Conservation (phyloP, 2,888 invertebrate genomes). For the Nymphalis urticae region DNA sequence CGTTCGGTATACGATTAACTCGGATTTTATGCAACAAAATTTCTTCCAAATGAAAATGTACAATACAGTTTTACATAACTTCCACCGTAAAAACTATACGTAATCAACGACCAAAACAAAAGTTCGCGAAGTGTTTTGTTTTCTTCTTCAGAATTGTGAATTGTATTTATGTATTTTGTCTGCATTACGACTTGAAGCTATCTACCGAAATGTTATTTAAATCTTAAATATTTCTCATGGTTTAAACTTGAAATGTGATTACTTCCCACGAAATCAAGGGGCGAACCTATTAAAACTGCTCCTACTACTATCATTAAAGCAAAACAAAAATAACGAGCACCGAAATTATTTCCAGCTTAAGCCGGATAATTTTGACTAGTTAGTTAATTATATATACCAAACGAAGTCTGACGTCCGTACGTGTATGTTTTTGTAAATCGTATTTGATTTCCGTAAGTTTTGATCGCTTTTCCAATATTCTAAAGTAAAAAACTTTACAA, state of each 20-base stretch:
- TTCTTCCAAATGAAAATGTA: constrained; percentile 25
- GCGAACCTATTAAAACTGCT: constrained; percentile 62
- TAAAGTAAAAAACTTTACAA: background rate
- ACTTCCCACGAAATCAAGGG: constrained; percentile 67
- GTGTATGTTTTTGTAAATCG: constrained; percentile 8
- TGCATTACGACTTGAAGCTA: background rate
- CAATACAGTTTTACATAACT: constrained; percentile 22
- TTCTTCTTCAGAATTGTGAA: background rate
- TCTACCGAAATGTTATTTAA: background rate
- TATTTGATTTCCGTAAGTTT: constrained; percentile 16
- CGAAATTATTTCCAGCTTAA: constrained; percentile 66
- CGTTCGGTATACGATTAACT: constrained; percentile 26
- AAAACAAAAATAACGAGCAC: constrained; percentile 66
- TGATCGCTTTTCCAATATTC: background rate
- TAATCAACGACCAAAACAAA: constrained; percentile 6
- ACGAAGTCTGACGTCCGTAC: constrained; percentile 21
- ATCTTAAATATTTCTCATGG: constrained; percentile 43
- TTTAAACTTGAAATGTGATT: constrained; percentile 41
- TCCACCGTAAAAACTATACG: constrained; percentile 16
- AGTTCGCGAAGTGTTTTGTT: background rate
- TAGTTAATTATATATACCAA: constrained; percentile 36
- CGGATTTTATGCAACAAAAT: constrained; percentile 32
- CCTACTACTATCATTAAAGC: constrained; percentile 70
- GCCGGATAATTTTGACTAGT: constrained; percentile 64
- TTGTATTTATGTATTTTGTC: background rate